Evolutionary conservation across 2,888 invertebrate genomes (phyloP), one percentile per base, ranked within the genome.

Genomic region (Cancer borealis): DNA sequence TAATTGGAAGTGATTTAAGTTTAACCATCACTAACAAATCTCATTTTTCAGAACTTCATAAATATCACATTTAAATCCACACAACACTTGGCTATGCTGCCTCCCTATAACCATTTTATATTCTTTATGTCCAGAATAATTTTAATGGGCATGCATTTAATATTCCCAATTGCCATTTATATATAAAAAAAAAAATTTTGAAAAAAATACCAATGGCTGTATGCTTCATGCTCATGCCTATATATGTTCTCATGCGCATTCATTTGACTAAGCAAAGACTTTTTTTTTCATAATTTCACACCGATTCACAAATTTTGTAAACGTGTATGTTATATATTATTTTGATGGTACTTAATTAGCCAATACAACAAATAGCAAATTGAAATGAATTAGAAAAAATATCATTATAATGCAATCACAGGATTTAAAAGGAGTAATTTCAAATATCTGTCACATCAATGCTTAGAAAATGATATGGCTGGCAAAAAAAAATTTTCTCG

Each of bases 201-300:
- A 30, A 39, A 39, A 54, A 1, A 14, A 21, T 14, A 66, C 17
- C 17, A 84, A 39, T 39, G 84, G 26, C 73, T 10, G 26, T 26
- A 10, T 66, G 92, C 88, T 60, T 30, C 92, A 92, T 92, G 92
- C 92, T 88, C 92, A 92, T 92, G 92, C 92, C 49, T 30, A 12
- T n/a, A 12, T 17, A 6, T 79, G 54, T 60, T 21, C 21, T 73
- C 92, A 92, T 88, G 88, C 92, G 45, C 91, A 90, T 12, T 39
- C 30, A 39, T 84, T 84, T 10, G 3, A 26, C 49, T 54, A 8
- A 39, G 30, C 45, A 92, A 39, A 47, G 47, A 47, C 26, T 30
- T 87, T 87, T 47, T 21, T 26, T 47, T 21, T 47, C 39, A 39
- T 45, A n/a, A 45, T 10, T 73, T n/a, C 14, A 73, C 66, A 46